Base-by-base conservation (phyloP, 1,140 invertebrate species). In the Augochlora pura region DNA sequence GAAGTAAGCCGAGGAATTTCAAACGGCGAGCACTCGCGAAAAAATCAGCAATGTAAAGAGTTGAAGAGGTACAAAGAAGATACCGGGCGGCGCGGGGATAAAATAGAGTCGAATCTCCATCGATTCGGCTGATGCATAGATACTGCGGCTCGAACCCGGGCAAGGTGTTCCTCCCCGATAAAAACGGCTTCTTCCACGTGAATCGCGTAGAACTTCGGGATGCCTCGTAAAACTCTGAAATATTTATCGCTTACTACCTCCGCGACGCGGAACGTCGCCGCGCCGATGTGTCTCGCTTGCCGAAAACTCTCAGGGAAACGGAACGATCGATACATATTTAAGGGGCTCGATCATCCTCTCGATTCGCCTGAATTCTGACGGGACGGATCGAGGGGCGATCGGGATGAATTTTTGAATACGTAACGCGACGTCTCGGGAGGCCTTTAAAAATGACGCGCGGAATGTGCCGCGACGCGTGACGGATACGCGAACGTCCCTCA, bases 171-270 rank as follows among this genome's bases (percentile, higher is more conserved):
- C 49, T 42, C 63, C 49, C 42, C 10, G 14, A 57, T 72, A 62
- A 64, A 76, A 87, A 86, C 83, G 69, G 69, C 59, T 82, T 62
- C 81, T 62, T 49, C 77, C 63, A 27, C 69, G 57, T 49, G 83
- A 87, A 86, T 87, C 81, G 81, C 63, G 79, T 65, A 85, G 80
- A 86, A 67, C 71, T 87, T 66, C 69, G 38, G 66, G 62, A 39
- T 67, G 81, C 57, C 83, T 87, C 84, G 84, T 87, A 87, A 86
- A 87, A 86, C 78, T 82, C 73, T 84, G 71, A 86, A 88, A 88
- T 86, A 88, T 88, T 86, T 88, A 88, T 88, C 73, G 81, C 82
- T 75, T 25, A 32, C 75, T 62, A 77, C 75, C 78, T 85, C 74
- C 65, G 49, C 49, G 69, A 57, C 68, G 46, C 57, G 65, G 38